Evolutionary conservation across 2,113 vertebrate genomes (phyloP).

Genomic region (Nycticorax nycticorax): DNA sequence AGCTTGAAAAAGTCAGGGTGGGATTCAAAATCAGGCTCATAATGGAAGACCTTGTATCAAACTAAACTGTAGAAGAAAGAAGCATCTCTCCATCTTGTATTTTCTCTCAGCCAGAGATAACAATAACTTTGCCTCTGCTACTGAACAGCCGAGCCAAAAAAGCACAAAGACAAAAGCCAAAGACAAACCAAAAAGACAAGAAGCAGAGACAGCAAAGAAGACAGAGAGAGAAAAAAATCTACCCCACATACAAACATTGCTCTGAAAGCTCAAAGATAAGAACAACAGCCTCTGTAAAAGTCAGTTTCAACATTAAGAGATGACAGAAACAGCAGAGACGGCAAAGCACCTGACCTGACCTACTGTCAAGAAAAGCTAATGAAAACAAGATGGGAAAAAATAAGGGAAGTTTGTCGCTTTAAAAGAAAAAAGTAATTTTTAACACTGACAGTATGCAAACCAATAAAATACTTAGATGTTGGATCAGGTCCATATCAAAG

Average conservation of each 20-base stretch:
- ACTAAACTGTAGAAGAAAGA: neutral
- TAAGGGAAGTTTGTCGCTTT: neutral
- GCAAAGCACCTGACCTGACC: neutral
- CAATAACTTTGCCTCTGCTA: conserved; percentile 26
- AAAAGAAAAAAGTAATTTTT: neutral
- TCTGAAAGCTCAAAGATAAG: conserved; percentile 12
- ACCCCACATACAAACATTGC: neutral
- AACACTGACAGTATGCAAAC: neutral
- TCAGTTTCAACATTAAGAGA: neutral
- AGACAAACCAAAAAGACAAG: conserved; percentile 51
- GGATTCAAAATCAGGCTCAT: neutral
- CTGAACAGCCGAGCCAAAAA: neutral
- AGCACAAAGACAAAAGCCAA: conserved; percentile 8
- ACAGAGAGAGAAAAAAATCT: neutral
- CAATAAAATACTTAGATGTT: neutral
- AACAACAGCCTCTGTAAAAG: neutral
- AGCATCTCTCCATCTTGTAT: neutral
- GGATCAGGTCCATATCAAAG: conserved; percentile 22
- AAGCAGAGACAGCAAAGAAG: conserved; percentile 48
- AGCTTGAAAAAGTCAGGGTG: neutral
- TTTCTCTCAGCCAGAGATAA: conserved; percentile 20
- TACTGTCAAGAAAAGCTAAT: neutral
- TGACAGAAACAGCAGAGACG: neutral
- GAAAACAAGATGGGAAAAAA: neutral
- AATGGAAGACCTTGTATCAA: neutral